Evolutionary conservation across 2,113 vertebrate species (phyloP), one percentile per base, ranked within the genome.

Genomic region (Paedocypris sp.): DNA sequence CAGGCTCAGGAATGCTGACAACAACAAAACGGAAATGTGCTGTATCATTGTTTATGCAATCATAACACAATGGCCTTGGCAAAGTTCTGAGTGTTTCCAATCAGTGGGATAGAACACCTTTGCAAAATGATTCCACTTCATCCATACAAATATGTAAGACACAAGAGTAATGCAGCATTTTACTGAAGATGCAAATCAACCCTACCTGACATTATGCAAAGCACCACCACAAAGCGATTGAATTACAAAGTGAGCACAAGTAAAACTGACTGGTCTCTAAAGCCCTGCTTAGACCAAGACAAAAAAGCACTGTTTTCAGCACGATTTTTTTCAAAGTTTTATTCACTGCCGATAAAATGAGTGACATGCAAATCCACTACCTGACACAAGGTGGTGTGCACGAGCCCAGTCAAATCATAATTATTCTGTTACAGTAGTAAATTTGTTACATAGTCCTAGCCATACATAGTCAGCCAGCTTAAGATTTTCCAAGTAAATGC

Each of bases 1-100:
- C 38, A 38, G 45, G 32, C 33, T 42, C 46, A 51, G 52, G 62
- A 64, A 58, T 64, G 66, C 66, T 68, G 66, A 68, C 66, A 64
- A 59, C 56, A 31, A 51, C 38, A 52, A 52, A 68, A 68, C 5
- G 54, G 28, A 46, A 49, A 68, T 46, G 41, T 29, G 52, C 49
- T 33, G 60, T 52, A 46, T 63, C 66, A 68, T 64, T 68, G 63
- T 68, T 29, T 28, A 28, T 18, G 43, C 46, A 58, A 63, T 36
- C 49, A 29, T 68, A 63, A 51, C 46, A 39, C 3, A 50, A 45
- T 63, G 52, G 23, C 31, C 15, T 60, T 18, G 33, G 46, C 32
- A 46, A 35, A 28, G 60, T 46, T 46, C 11, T 31, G 28, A 42
- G 38, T 47, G 18, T 52, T 59, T 64, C 25, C 60, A 10, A 8